phyloP scores from a whole-genome alignment of 1,140 invertebrate genomes.

The Drosophila tropicalis region DNA sequence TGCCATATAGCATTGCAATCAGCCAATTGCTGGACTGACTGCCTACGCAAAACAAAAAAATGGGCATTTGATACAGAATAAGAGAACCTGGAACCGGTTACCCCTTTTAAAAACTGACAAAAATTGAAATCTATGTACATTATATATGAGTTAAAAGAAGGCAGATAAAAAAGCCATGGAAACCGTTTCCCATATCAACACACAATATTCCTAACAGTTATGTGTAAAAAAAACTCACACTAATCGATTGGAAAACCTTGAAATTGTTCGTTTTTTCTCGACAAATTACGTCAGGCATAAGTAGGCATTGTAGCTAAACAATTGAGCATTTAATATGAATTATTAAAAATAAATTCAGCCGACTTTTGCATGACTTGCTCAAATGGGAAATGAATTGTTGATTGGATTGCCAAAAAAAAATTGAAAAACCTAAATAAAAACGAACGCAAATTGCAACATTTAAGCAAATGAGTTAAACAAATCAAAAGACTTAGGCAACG shows the following conservation, averaged over 20 bases:
- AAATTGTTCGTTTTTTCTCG: background rate
- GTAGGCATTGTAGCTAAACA: slow-evolving; percentile 3
- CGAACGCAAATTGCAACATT: slow-evolving; percentile 15
- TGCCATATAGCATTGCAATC: slow-evolving; percentile 20
- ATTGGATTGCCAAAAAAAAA: slow-evolving; percentile 15
- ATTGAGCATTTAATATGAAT: slow-evolving; percentile 16
- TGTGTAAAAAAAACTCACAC: background rate
- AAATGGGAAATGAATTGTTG: slow-evolving; percentile 13
- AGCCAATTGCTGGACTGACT: slow-evolving; percentile 17
- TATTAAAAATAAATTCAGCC: background rate
- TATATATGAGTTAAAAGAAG: background rate
- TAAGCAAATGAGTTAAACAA: slow-evolving; percentile 15
- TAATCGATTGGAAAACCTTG: background rate
- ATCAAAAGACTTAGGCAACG: slow-evolving; percentile 49
- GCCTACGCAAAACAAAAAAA: slow-evolving; percentile 11
- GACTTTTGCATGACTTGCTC: slow-evolving; percentile 10
- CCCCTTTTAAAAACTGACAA: background rate
- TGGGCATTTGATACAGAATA: background rate
- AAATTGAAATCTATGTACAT: background rate
- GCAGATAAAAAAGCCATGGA: background rate
- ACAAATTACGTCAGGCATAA: slow-evolving; percentile 14
- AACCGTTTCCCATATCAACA: slow-evolving; percentile 4
- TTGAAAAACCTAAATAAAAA: background rate
- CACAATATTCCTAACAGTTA: slow-evolving; percentile 7
- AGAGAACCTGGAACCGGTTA: slow-evolving; percentile 9